Evolutionary conservation across 2,797 vertebrate species (phyloP).

Genomic region (Graptemys geographica): DNA sequence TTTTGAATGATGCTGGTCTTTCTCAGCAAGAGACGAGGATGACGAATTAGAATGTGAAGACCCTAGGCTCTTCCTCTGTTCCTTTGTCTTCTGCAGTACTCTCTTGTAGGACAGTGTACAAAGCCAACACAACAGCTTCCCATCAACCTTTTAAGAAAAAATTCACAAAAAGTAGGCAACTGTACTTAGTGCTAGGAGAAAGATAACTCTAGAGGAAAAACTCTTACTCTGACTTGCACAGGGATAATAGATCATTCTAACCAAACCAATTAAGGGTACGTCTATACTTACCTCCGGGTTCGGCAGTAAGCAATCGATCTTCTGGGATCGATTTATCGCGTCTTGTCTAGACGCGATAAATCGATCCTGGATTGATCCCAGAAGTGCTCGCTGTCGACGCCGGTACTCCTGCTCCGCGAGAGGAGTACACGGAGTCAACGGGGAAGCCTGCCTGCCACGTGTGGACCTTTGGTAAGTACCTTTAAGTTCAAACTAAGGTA

Average conservation of each 20-base stretch:
- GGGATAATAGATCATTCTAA: no score
- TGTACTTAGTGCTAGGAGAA: not conserved
- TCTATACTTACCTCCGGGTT: no score
- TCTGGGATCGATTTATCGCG: no score
- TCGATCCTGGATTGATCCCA: not conserved
- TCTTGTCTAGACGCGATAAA: no score
- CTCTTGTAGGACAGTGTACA: constrained; percentile 98
- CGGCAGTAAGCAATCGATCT: no score
- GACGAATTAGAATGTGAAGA: constrained; percentile 95
- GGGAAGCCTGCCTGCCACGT: no score
- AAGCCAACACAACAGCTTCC: constrained; percentile 98
- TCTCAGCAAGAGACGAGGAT: constrained; percentile 91
- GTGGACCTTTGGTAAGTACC: no score
- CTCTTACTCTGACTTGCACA: not conserved
- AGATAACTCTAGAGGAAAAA: not conserved
- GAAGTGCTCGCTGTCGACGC: no score
- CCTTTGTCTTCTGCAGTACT: constrained; percentile 99
- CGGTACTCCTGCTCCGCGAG: no score
- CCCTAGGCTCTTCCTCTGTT: constrained; percentile 96
- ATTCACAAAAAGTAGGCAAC: constrained; percentile 26
- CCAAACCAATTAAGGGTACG: no score
- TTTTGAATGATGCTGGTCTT: constrained; percentile 94
- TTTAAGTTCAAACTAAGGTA: no score
- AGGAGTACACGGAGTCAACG: no score
- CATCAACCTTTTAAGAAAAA: constrained; percentile 91